These are phyloP conservation scores for Axea sp. DNA, from an alignment of 2,888 invertebrate genomes.

Conservation along the genomic window DNA sequence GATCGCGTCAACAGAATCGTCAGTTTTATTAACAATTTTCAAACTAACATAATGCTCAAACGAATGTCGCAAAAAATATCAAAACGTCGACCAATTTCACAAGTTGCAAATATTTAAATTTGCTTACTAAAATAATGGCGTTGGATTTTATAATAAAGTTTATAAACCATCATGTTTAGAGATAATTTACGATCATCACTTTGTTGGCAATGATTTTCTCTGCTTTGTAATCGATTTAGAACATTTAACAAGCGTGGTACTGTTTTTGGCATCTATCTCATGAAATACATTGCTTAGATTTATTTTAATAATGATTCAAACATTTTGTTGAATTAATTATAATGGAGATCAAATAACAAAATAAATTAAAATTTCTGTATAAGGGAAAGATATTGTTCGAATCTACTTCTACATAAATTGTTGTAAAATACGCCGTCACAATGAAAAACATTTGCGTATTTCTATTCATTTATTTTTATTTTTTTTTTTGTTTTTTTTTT, in stretches of 20 bases:
- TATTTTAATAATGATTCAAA: too few relatives aligned
- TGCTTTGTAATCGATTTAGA: constrained; percentile 8
- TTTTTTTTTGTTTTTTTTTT: too few relatives aligned
- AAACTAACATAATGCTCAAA: neutral
- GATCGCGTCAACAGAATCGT: constrained; percentile 7
- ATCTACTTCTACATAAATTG: too few relatives aligned
- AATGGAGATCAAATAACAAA: too few relatives aligned
- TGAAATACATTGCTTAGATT: too few relatives aligned
- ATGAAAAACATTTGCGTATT: too few relatives aligned
- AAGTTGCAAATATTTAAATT: constrained; percentile 1
- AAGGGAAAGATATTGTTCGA: too few relatives aligned
- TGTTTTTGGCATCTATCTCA: too few relatives aligned
- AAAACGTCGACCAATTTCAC: constrained; percentile 18
- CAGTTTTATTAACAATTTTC: neutral
- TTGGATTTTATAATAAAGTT: constrained; percentile 5
- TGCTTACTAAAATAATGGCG: neutral
- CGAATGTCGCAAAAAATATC: neutral
- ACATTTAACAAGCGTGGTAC: constrained; percentile 4
- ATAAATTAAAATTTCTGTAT: too few relatives aligned
- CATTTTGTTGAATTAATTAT: too few relatives aligned
- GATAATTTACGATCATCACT: constrained; percentile 21
- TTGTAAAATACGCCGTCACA: too few relatives aligned
- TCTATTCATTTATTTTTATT: too few relatives aligned
- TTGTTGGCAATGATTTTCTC: constrained; percentile 1
- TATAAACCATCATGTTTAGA: constrained; percentile 4